Percentiles rank a stretch among this genome's conserved stretches.
These are phyloP conservation scores for Calameuta pallipes DNA, from an alignment of 2,888 invertebrate genomes.

Conservation along the genomic window DNA sequence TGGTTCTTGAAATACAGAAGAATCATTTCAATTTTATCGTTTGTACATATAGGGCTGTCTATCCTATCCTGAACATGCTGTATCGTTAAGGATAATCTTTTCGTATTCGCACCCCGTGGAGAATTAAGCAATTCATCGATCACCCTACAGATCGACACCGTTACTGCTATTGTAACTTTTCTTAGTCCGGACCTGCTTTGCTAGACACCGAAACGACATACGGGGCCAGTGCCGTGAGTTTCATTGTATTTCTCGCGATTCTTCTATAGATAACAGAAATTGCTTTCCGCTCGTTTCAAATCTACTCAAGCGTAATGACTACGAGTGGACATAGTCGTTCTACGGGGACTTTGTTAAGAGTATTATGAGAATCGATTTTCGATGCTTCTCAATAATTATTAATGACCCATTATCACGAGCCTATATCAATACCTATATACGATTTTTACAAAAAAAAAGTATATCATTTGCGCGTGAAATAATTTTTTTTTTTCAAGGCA, in stretches of 20 bases:
- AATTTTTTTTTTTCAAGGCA: not conserved
- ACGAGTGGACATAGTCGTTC: not conserved
- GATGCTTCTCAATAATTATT: not conserved
- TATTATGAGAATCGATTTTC: not conserved
- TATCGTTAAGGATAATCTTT: not conserved
- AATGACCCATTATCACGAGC: not conserved
- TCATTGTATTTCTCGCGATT: not conserved
- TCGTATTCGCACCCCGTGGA: not conserved
- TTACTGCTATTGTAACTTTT: not conserved
- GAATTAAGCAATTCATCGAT: not conserved
- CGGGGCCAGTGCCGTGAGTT: not conserved
- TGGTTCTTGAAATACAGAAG: not conserved
- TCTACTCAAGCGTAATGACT: not conserved
- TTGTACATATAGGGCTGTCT: not conserved
- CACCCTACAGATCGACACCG: not conserved
- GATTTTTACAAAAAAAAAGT: not conserved
- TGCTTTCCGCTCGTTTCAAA: not conserved
- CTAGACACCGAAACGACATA: not conserved
- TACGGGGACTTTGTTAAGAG: not conserved
- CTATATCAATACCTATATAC: not conserved
- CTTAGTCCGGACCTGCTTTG: not conserved
- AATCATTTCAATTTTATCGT: not conserved
- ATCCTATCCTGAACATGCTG: not conserved
- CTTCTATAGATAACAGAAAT: not conserved
- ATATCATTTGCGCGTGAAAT: not conserved